Percentiles rank a stretch among this genome's conserved stretches.
Conservation (phyloP, 2,888 invertebrate species). For the Ophion obscuratus region DNA sequence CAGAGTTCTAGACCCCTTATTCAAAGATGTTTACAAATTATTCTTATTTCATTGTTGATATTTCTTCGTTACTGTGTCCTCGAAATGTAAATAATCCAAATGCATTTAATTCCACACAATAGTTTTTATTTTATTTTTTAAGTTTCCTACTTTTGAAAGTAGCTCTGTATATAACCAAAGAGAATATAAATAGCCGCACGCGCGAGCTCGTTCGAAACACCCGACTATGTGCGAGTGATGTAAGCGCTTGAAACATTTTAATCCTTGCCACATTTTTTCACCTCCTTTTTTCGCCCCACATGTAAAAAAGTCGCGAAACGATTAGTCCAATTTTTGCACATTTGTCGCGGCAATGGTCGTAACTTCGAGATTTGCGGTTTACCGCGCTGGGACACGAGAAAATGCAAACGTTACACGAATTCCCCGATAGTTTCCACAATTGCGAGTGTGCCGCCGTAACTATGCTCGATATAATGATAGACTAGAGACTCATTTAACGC, state of each 20-base stretch:
- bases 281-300: slow-evolving; percentile 2
- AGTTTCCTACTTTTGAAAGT: no score
- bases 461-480: slow-evolving; percentile 18
- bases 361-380: slow-evolving; percentile 23
- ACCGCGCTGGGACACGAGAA: neutral
- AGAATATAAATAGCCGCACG: slow-evolving; percentile 15
- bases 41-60: no score
- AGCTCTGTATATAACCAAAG: neutral
- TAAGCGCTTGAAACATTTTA: slow-evolving; percentile 27
- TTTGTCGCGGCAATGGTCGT: slow-evolving; percentile 12
- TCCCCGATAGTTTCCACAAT: slow-evolving; percentile 20
- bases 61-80: no score
- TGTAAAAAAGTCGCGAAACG: slow-evolving; percentile 38
- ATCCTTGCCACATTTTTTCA: slow-evolving; percentile 4
- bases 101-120: no score
- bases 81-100: no score
- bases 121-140: no score
- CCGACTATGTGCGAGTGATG: slow-evolving; percentile 27
- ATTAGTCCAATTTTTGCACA: slow-evolving; percentile 32
- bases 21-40: no score
- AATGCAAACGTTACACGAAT: slow-evolving; percentile 3
- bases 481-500: neutral
- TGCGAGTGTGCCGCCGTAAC: slow-evolving; percentile 12
- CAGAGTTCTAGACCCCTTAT: no score
- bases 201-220: slow-evolving; percentile 6